A percentile compares a stretch with the other conserved stretches of the same genome.
These are phyloP conservation scores for Meloidogyne hapla DNA, from an alignment of 1,140 invertebrate genomes.

Conservation along the genomic window DNA sequence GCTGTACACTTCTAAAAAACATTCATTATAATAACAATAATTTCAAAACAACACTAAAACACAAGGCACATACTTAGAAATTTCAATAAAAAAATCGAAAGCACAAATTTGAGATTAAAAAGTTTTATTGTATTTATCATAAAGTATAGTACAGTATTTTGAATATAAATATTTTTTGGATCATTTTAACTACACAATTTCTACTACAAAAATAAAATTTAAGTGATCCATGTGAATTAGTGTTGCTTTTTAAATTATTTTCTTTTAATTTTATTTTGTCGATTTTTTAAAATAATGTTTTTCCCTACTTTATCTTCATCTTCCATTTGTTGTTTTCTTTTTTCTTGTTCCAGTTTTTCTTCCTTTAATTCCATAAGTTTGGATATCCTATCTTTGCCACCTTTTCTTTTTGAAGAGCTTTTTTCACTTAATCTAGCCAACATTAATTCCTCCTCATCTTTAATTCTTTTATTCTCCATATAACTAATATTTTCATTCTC, in stretches of 20 bases:
- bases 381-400: constrained; percentile 17
- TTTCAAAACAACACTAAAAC: not conserved
- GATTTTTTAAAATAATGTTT: constrained; percentile 58
- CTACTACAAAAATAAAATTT: not conserved
- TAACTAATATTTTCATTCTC: not conserved
- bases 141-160: no score
- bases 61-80: not conserved
- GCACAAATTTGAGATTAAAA: no score
- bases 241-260: constrained; percentile 5
- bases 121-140: no score
- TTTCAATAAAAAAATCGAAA: no score
- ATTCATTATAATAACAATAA: no score
- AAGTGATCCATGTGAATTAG: not conserved
- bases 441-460: constrained; percentile 22
- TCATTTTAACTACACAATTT: no score
- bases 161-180: no score
- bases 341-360: constrained; percentile 22
- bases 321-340: constrained; percentile 70
- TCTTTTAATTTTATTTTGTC: constrained; percentile 6
- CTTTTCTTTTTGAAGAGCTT: constrained; percentile 19
- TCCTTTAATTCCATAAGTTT: constrained; percentile 29
- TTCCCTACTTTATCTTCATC: constrained; percentile 66
- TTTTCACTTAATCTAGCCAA: constrained; percentile 9
- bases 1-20: constrained; percentile 27
- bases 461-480: not conserved